Percentiles rank a stretch among this genome's conserved stretches.
phyloP scores from a whole-genome alignment of 1,140 invertebrate genomes.

The Pseudomyrmex dendroicus region DNA sequence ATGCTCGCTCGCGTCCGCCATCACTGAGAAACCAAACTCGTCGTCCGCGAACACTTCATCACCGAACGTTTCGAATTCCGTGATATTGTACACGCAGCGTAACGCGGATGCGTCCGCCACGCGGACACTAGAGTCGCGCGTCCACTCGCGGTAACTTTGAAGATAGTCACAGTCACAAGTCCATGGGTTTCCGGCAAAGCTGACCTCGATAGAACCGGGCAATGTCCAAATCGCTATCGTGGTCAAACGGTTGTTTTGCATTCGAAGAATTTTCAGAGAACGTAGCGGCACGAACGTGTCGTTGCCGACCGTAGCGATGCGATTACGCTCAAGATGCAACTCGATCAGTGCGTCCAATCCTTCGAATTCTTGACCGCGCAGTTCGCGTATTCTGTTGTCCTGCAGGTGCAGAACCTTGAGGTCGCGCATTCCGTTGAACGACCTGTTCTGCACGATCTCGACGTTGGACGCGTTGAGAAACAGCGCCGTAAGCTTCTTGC shows the following conservation, averaged over 20 bases:
- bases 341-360: constrained; percentile 88
- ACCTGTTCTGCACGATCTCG: constrained; percentile 94
- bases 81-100: constrained; percentile 87
- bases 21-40: constrained; percentile 84
- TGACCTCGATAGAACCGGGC: constrained; percentile 88
- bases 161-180: constrained; percentile 94
- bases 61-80: constrained; percentile 86
- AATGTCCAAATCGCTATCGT: constrained; percentile 92
- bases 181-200: constrained; percentile 93
- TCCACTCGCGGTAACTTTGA: constrained; percentile 92
- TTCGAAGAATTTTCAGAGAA: constrained; percentile 89
- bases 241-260: constrained; percentile 92
- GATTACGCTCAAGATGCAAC: constrained; percentile 89
- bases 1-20: constrained; percentile 59
- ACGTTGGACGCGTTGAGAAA: constrained; percentile 95
- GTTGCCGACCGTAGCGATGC: constrained; percentile 90
- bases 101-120: constrained; percentile 88
- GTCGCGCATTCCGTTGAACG: constrained; percentile 94
- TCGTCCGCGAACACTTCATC: constrained; percentile 86
- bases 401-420: constrained; percentile 93
- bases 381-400: constrained; percentile 90
- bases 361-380: constrained; percentile 94
- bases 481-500: constrained; percentile 93
- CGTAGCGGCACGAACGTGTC: constrained; percentile 91
- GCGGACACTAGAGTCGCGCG: constrained; percentile 86